phyloP scores from a whole-genome alignment of 2,797 vertebrate species.

The Onychomys arenicola region DNA sequence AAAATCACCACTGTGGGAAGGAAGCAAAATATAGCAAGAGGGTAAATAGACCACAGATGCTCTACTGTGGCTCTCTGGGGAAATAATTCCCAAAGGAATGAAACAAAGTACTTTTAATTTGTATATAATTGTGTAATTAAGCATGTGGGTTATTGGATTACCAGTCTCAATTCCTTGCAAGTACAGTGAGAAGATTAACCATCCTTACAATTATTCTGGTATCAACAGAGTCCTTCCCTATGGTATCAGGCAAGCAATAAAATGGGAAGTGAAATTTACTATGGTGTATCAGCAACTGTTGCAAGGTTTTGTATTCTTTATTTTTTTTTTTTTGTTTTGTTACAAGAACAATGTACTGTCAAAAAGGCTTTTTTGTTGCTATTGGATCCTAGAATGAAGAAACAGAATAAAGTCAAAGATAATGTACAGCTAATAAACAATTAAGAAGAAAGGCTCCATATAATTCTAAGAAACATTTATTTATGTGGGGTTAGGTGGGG shows the following conservation, averaged over 20 bases:
- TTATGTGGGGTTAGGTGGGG: not conserved
- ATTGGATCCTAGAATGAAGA: not conserved
- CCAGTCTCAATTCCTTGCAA: not conserved
- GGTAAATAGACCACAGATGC: not conserved
- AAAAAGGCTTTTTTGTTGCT: not conserved
- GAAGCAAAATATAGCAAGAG: not conserved
- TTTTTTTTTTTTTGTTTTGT: not conserved
- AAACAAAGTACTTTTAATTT: not conserved
- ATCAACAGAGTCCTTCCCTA: not conserved
- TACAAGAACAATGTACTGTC: not conserved
- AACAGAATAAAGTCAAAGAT: not conserved
- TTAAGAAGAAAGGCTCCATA: not conserved
- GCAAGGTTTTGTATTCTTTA: not conserved
- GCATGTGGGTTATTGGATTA: not conserved
- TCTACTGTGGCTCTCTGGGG: not conserved
- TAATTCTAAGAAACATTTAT: not conserved
- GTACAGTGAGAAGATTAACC: not conserved
- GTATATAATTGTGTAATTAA: slow-evolving; percentile 11
- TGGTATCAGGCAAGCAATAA: not conserved
- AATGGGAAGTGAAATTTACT: not conserved
- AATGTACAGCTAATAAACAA: not conserved
- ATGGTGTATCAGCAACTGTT: not conserved
- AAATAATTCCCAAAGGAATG: not conserved
- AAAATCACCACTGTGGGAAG: not conserved
- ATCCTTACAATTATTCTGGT: not conserved